Percentiles rank a stretch among this genome's conserved stretches.
phyloP scores from a whole-genome alignment of 1,140 invertebrate species.

The Theocolax elegans region DNA sequence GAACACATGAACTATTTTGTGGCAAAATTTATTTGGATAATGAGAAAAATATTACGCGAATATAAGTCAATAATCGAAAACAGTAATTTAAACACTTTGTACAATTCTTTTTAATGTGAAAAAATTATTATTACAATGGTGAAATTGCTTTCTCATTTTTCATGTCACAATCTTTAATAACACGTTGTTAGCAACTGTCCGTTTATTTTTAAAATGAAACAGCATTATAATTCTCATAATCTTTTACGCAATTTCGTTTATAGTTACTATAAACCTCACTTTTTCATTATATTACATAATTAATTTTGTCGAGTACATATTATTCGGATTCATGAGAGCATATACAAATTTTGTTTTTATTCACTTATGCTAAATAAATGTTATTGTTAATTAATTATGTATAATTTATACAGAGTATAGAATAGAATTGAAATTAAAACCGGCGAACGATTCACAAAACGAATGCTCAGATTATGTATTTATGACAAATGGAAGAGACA shows the following conservation, averaged over 20 bases:
- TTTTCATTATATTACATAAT: conserved; percentile 46
- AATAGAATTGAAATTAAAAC: conserved; percentile 46
- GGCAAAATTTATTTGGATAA: neutral
- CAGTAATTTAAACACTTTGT: conserved; percentile 47
- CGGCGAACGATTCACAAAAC: conserved; percentile 26
- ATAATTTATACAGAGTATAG: conserved; percentile 52
- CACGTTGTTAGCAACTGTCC: neutral
- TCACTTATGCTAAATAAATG: conserved; percentile 44
- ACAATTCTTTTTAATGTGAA: conserved; percentile 45
- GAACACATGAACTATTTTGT: too few species aligned
- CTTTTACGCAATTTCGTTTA: conserved; percentile 41
- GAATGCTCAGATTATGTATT: conserved; percentile 28
- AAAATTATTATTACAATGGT: conserved; percentile 44
- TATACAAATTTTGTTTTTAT: conserved; percentile 47
- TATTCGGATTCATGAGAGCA: conserved; percentile 39
- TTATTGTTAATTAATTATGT: conserved; percentile 45
- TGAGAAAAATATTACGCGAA: neutral
- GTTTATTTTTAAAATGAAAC: conserved; percentile 39
- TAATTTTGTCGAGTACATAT: conserved; percentile 50
- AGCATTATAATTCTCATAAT: too few species aligned
- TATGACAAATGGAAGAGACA: conserved; percentile 30
- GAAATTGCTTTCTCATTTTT: conserved; percentile 40
- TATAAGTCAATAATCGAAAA: conserved; percentile 45
- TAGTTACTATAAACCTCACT: conserved; percentile 46
- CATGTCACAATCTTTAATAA: conserved; percentile 29